A percentile compares a stretch with the other conserved stretches of the same genome.
Conservation (phyloP, 2,888 invertebrate species). For the Smittia sp. region DNA sequence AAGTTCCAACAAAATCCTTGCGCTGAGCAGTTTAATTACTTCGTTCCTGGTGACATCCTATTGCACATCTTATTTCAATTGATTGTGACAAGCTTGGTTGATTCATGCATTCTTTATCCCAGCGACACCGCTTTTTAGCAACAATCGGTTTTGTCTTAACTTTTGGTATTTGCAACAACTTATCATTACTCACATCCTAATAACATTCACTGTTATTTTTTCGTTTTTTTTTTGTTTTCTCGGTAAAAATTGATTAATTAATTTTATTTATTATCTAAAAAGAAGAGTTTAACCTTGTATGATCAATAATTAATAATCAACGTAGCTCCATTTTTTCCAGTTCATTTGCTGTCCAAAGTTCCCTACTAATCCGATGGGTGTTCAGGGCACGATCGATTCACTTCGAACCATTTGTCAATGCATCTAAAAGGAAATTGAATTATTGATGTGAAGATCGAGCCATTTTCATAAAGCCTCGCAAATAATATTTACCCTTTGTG, state of each 20-base stretch:
- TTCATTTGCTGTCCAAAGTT: conserved; percentile 42
- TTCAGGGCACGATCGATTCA: conserved; percentile 98
- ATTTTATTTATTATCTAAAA: conserved; percentile 36
- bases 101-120: too few species aligned
- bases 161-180: conserved; percentile 32
- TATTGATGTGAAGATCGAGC: not conserved
- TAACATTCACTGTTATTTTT: conserved; percentile 11
- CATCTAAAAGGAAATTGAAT: conserved; percentile 64
- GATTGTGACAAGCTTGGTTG: too few species aligned
- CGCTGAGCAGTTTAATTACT: too few species aligned
- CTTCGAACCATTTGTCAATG: conserved; percentile 99
- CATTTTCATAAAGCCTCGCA: not conserved
- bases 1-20: too few species aligned
- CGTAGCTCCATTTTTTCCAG: conserved; percentile 5
- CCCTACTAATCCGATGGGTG: conserved; percentile 88
- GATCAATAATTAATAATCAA: conserved; percentile 33
- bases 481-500: conserved; percentile 85
- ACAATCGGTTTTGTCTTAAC: not conserved
- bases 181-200: not conserved
- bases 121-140: too few species aligned
- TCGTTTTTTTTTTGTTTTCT: conserved; percentile 18
- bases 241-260: conserved; percentile 32
- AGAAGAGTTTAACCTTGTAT: conserved; percentile 5
- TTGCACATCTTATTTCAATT: too few species aligned
- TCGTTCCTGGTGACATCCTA: too few species aligned